Conservation (phyloP, 2,797 vertebrate species). For the Glossophaga mutica region DNA sequence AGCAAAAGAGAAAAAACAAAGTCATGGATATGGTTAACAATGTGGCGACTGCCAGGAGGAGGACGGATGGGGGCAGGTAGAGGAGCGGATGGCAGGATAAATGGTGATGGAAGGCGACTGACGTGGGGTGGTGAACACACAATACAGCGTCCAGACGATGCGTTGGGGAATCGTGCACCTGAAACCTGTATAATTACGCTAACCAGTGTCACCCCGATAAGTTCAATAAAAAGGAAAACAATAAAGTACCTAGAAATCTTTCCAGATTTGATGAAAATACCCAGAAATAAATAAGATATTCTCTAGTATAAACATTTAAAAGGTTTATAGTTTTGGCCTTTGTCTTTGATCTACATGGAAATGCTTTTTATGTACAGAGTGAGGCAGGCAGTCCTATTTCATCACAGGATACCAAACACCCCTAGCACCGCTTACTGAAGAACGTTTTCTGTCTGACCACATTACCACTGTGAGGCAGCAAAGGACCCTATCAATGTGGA, state of each 20-base stretch:
- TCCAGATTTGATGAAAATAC: neutral
- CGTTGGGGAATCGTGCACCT: neutral
- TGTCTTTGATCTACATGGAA: neutral
- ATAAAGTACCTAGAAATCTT: neutral
- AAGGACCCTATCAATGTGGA: neutral
- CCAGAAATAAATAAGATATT: neutral
- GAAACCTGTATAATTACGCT: neutral
- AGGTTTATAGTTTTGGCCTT: neutral
- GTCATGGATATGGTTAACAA: neutral
- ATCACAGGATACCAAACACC: neutral
- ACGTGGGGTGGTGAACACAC: neutral
- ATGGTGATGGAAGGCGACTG: neutral
- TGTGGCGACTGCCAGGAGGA: neutral
- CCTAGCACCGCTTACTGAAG: neutral
- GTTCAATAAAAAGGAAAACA: neutral
- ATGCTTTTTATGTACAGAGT: neutral
- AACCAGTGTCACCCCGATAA: neutral
- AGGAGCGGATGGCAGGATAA: too few relatives aligned
- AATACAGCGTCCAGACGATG: neutral
- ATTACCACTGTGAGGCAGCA: neutral
- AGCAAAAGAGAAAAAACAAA: neutral
- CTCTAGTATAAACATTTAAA: neutral
- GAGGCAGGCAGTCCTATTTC: neutral
- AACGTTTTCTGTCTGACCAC: neutral
- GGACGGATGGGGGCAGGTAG: too few relatives aligned